These are phyloP conservation scores for Pocillopora grandis DNA, from an alignment of 92 coral and sea anemone species.

Conservation along the genomic window DNA sequence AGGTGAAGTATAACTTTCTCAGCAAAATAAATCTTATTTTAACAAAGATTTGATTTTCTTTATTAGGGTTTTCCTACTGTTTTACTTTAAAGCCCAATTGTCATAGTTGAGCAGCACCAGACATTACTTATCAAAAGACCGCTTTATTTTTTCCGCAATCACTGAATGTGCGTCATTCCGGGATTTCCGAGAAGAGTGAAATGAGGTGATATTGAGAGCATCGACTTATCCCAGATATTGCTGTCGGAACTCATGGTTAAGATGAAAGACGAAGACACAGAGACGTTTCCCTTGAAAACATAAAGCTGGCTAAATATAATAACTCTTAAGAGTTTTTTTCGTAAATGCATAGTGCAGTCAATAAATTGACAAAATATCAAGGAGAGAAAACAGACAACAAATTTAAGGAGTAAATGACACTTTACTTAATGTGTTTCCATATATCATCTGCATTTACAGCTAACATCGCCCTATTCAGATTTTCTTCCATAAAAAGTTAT, in stretches of 20 bases:
- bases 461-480: not conserved
- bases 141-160: not conserved
- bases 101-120: not conserved
- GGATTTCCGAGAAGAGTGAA: constrained; percentile 32
- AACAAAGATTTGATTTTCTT: not conserved
- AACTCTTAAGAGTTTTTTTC: too few species aligned
- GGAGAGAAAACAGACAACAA: too few species aligned
- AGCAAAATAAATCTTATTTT: not conserved
- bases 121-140: not conserved
- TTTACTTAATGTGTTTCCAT: too few species aligned
- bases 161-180: constrained; percentile 14
- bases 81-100: too few species aligned
- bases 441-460: too few species aligned
- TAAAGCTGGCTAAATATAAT: too few species aligned
- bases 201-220: not conserved
- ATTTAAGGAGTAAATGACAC: too few species aligned
- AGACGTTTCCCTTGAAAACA: not conserved
- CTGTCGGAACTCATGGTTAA: not conserved
- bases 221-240: not conserved
- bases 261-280: not conserved
- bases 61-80: not conserved
- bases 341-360: too few species aligned
- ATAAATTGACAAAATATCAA: too few species aligned
- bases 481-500: not conserved
- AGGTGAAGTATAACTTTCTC: not conserved